phyloP scores from a whole-genome alignment of 2,797 vertebrate genomes.

The Karalla daura region DNA sequence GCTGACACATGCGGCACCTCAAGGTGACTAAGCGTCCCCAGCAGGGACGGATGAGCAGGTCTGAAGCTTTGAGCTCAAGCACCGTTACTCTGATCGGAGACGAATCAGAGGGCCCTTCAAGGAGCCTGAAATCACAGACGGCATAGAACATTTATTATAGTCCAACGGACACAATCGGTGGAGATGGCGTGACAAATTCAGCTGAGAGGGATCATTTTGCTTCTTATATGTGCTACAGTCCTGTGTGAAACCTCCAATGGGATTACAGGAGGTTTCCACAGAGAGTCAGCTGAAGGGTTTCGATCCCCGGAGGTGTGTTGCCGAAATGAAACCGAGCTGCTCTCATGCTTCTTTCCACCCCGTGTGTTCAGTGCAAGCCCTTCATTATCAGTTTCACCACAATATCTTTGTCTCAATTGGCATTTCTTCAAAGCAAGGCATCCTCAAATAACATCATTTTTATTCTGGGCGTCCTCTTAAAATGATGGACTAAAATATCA shows the following conservation, averaged over 20 bases:
- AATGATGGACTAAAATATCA: neutral
- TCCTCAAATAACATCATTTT: no score
- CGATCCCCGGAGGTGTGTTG: neutral
- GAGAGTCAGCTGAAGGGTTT: slow-evolving; percentile 43
- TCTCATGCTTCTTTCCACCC: slow-evolving; percentile 39
- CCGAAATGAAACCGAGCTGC: slow-evolving; percentile 32
- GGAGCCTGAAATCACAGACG: neutral
- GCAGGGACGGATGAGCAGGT: neutral
- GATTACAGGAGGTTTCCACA: slow-evolving; percentile 19
- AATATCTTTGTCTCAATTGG: neutral
- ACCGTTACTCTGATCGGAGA: neutral
- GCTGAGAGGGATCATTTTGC: neutral
- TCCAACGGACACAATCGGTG: neutral
- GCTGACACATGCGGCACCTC: slow-evolving; percentile 36
- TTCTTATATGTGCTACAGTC: neutral
- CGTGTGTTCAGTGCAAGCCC: slow-evolving; percentile 30
- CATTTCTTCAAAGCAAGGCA: no score
- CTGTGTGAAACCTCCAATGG: slow-evolving; percentile 19
- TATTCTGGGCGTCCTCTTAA: neutral
- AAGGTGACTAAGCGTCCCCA: slow-evolving; percentile 11
- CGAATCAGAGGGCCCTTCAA: neutral
- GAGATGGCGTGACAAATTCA: neutral
- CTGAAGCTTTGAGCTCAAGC: slow-evolving; percentile 26
- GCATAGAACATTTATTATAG: neutral
- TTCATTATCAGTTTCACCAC: slow-evolving; percentile 10